Evolutionary conservation across 1,140 invertebrate genomes (phyloP), one percentile per base, ranked within the genome.

Genomic region (Saccostrea glomerata): DNA sequence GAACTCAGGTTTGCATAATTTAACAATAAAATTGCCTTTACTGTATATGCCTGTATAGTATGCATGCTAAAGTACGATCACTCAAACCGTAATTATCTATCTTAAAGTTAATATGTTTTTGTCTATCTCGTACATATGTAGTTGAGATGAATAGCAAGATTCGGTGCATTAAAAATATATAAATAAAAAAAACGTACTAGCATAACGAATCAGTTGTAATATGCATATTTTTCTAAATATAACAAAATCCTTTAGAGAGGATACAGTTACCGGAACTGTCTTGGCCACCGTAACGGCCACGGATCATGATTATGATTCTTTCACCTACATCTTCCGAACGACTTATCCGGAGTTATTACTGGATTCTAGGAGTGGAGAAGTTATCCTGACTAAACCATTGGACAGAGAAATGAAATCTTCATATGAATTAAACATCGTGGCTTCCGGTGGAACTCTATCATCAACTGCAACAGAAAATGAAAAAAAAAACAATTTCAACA

Each of bases 391-490:
- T 23, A 83, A n/a, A 23, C 17, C 40, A 6, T 23, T 83, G 6
- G 82, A 83, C 40, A 54, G 82, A 54, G 82, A 83, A 17, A 83
- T 11, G 17, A 15, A 5, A 5, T 15, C 36, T 2, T n/a, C 20
- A 11, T 54, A 83, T 36, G 40, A 54, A 83, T 15, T 83, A 20
- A 36, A 54, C 15, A 20, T 83, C 4, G 36, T 54, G 40, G 82
- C 82, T 9, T 54, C 40, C 11, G 82, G 55, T 83, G 40, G 82
- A 83, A 17, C 36, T 11, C 9, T 11, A 15, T 17, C 17, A 3
- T 54, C 82, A 47, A 83, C 82, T 83, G 54, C 82, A 3, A 83
- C 82, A 54, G 40, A n/a, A n/a, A n/a, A n/a, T 83, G 20, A 83
- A 20, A n/a, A 9, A 2, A 56, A 83, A 54, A 17, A 2, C 7